Percentiles rank a stretch among this genome's conserved stretches.
phyloP scores from a whole-genome alignment of 2,888 invertebrate species.

The Cordilura impudica region DNA sequence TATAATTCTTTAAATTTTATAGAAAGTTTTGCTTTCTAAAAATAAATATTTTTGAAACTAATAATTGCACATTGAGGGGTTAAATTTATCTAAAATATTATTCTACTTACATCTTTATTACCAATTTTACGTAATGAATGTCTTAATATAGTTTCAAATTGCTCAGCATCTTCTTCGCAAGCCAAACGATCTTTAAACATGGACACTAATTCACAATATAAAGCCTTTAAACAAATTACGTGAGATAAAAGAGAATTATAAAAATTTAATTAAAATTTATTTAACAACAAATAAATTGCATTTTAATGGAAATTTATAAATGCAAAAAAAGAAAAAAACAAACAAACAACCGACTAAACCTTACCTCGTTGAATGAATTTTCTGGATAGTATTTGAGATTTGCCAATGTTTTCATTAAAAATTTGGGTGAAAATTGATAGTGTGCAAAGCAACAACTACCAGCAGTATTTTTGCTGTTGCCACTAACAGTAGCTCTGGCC shows the following conservation, averaged over 20 bases:
- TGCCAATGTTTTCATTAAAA: conserved; percentile 74
- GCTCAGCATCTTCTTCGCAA: conserved; percentile 82
- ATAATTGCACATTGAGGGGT: no score
- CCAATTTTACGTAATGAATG: conserved; percentile 78
- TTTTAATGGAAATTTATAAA: conserved; percentile 21
- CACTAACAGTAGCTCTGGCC: conserved; percentile 34
- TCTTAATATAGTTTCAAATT: conserved; percentile 82
- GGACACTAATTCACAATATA: conserved; percentile 86
- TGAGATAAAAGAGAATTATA: background rate
- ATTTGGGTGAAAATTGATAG: conserved; percentile 77
- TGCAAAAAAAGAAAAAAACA: background rate
- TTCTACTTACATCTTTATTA: conserved; percentile 71
- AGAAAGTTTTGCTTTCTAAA: no score
- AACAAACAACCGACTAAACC: conserved; percentile 3
- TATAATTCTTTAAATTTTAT: no score
- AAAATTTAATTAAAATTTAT: conserved; percentile 39
- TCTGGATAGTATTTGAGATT: conserved; percentile 73
- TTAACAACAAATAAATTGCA: conserved; percentile 11
- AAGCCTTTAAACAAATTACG: conserved; percentile 79
- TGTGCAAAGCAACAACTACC: conserved; percentile 67
- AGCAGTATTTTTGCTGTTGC: conserved; percentile 29
- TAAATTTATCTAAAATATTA: background rate
- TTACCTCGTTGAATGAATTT: conserved; percentile 74
- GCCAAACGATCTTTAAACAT: conserved; percentile 88
- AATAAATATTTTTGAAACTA: no score